phyloP scores from a whole-genome alignment of 2,888 invertebrate species.

The Hipparchia semele region DNA sequence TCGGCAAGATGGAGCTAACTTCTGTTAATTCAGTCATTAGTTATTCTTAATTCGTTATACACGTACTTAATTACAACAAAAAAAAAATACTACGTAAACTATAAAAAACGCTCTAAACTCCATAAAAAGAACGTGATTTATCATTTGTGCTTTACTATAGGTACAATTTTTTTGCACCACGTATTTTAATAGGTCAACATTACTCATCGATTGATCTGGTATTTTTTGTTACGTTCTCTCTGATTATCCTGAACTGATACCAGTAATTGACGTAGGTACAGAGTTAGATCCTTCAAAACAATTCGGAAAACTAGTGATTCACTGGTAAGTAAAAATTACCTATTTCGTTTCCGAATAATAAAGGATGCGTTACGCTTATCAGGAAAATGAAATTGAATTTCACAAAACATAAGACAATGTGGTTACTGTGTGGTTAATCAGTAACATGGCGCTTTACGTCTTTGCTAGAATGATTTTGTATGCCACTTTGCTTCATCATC shows the following conservation, averaged over 20 bases:
- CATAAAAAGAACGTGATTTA: conserved; percentile 2
- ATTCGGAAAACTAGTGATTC: conserved; percentile 15
- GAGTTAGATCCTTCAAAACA: conserved; percentile 11
- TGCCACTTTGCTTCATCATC: too few species aligned
- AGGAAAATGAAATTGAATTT: conserved; percentile 4
- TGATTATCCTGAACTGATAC: conserved; percentile 32
- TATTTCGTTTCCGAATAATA: not conserved
- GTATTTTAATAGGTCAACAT: conserved; percentile 40
- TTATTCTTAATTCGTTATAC: not conserved
- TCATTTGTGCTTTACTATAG: not conserved
- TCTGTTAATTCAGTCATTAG: not conserved
- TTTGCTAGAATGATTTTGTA: too few species aligned
- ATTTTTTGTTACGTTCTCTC: conserved; percentile 30
- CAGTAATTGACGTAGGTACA: conserved; percentile 11
- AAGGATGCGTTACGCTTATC: not conserved
- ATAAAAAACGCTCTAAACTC: conserved; percentile 1
- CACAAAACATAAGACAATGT: too few species aligned
- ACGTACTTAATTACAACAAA: conserved; percentile 7
- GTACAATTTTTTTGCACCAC: conserved; percentile 6
- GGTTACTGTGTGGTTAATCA: too few species aligned
- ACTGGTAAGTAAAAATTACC: not conserved
- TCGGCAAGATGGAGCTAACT: too few species aligned
- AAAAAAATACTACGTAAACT: not conserved
- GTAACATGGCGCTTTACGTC: too few species aligned
- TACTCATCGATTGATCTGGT: conserved; percentile 35